These are phyloP conservation scores for Hassar affinis DNA, from an alignment of 2,113 vertebrate species.

Conservation along the genomic window DNA sequence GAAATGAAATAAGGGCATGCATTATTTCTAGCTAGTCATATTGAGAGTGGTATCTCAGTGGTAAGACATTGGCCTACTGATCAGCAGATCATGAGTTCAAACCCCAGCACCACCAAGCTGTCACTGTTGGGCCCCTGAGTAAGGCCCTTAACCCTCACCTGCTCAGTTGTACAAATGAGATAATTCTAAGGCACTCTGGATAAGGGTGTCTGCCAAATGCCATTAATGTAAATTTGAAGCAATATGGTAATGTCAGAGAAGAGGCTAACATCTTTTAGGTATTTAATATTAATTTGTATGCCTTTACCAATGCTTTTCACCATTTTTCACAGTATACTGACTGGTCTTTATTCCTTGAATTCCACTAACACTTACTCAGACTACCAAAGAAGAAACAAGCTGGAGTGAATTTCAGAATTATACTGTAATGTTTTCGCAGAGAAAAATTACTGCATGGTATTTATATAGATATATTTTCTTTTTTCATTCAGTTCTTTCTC, in stretches of 20 bases:
- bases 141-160: no score
- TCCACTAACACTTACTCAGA: not conserved
- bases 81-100: no score
- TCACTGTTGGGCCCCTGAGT: no score
- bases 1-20: not conserved
- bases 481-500: not conserved
- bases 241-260: no score
- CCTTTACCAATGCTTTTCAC: not conserved
- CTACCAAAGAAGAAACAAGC: not conserved
- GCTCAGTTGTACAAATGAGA: no score
- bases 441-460: not conserved
- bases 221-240: no score
- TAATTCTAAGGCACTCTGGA: no score
- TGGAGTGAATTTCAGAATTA: not conserved
- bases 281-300: not conserved
- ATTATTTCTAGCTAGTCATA: not conserved
- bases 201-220: no score
- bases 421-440: not conserved
- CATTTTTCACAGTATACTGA: not conserved
- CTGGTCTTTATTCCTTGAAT: not conserved
- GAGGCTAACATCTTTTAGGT: not conserved
- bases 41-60: not conserved
- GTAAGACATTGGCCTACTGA: no score
- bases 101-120: no score
- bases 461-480: not conserved